Percentiles rank a stretch among this genome's conserved stretches.
phyloP scores from a whole-genome alignment of 2,888 invertebrate species.

The Drosophila eohydei region DNA sequence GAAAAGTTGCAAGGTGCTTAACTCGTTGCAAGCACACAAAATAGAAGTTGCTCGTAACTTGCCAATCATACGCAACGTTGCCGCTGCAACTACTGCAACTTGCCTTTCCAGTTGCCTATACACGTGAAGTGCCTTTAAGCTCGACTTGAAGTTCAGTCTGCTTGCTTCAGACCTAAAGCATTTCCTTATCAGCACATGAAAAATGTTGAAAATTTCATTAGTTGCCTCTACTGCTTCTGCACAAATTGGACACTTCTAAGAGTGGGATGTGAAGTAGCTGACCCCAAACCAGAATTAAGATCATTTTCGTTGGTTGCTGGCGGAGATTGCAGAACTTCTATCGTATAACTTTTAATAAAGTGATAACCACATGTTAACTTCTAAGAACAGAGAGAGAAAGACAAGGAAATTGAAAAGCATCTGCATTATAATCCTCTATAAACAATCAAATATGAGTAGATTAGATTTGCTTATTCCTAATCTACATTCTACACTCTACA shows the following conservation, averaged over 20 bases:
- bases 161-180: slow-evolving; percentile 46
- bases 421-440: neutral
- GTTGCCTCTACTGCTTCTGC: slow-evolving; percentile 42
- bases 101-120: slow-evolving; percentile 1
- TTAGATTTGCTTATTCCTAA: neutral
- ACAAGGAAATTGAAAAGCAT: neutral
- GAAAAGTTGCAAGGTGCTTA: slow-evolving; percentile 55
- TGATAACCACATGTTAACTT: neutral
- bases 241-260: slow-evolving; percentile 19
- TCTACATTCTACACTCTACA: neutral
- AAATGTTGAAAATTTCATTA: slow-evolving; percentile 76
- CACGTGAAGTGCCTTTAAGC: slow-evolving; percentile 28
- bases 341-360: slow-evolving; percentile 3
- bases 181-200: slow-evolving; percentile 75
- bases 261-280: neutral
- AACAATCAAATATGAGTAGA: neutral
- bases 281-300: slow-evolving; percentile 9
- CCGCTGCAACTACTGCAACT: slow-evolving; percentile 9
- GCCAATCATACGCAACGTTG: slow-evolving; percentile 60
- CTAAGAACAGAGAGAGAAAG: no score
- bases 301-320: neutral
- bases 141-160: slow-evolving; percentile 7
- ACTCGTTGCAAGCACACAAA: slow-evolving; percentile 35
- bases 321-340: neutral
- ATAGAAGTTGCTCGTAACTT: slow-evolving; percentile 42